These are phyloP conservation scores for Acrocephalus kingi DNA, from an alignment of 2,113 vertebrate genomes.

Conservation along the genomic window DNA sequence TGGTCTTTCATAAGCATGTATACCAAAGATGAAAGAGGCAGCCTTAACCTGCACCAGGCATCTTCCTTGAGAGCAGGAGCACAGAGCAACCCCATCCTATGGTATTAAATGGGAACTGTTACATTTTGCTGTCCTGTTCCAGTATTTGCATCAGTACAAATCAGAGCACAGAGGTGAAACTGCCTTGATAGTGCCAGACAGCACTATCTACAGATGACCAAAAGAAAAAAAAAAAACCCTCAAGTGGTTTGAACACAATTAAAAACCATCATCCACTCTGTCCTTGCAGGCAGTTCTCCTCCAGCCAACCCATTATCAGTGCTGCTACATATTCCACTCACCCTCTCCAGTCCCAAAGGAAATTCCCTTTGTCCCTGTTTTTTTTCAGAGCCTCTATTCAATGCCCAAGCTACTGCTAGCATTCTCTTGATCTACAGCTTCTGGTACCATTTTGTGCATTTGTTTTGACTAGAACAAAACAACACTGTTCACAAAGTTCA, in stretches of 20 bases:
- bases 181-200: neutral
- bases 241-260: neutral
- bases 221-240: neutral
- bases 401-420: neutral
- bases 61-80: neutral
- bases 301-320: neutral
- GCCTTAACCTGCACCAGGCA: neutral
- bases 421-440: neutral
- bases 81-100: neutral
- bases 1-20: neutral
- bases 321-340: neutral
- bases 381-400: too few relatives aligned
- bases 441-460: neutral
- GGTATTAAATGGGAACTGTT: neutral
- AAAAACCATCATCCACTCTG: neutral
- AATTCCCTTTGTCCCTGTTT: neutral
- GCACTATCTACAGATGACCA: neutral
- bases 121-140: neutral
- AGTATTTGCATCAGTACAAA: neutral
- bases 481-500: neutral
- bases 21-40: neutral
- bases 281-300: neutral
- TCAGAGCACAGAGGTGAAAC: neutral
- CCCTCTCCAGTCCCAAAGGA: neutral
- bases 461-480: neutral